Base-by-base conservation (phyloP, 2,797 vertebrate species). In the Esox lucius region DNA sequence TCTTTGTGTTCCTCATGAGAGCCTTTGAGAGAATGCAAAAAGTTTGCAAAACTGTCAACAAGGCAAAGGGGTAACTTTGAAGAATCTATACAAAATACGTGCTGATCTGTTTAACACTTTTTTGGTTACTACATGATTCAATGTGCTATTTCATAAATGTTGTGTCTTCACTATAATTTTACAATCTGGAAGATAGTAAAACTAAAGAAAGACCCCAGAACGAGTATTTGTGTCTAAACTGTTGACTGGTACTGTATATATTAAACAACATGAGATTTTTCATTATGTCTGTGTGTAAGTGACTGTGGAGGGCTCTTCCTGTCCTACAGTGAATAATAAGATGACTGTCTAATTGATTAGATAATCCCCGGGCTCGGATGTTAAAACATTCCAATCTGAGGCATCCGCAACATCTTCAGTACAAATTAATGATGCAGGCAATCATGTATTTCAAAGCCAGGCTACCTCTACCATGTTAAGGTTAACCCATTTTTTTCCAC, bases 331-430 rank as follows among this genome's bases (percentile, higher is more conserved):
- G 48, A 53, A 70, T 53, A 28, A 51, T 28, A 70, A 70, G 48
- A 70, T 31, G 26, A 49, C 28, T 33, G 56, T 80, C 31, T 76
- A 83, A 83, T 70, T 75, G 39, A 81, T 66, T 71, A 74, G 42
- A 48, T 33, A n/a, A n/a, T 13, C 16, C 12, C 16, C 17, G n/a
- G 19, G 51, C 51, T 66, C 19, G 73, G 65, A 8, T 22, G 28
- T 33, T 35, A 31, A 78, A 65, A 16, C 68, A 71, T 1, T 71
- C 49, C 66, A 62, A 74, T 8, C 31, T 67, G 2, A 39, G 22
- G 13, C 24, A 64, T 31, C 26, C 28, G 15, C 61, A 17, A 28
- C 13, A 22, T 28, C 61, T 64, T 13, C 4, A 28, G 26, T 64
- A 64, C 26, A 64, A 31, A 64, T 15, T 31, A 64, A 64, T 31